Evolutionary conservation across 2,797 vertebrate genomes (phyloP).

Genomic region (Ptychadena robeensis): DNA sequence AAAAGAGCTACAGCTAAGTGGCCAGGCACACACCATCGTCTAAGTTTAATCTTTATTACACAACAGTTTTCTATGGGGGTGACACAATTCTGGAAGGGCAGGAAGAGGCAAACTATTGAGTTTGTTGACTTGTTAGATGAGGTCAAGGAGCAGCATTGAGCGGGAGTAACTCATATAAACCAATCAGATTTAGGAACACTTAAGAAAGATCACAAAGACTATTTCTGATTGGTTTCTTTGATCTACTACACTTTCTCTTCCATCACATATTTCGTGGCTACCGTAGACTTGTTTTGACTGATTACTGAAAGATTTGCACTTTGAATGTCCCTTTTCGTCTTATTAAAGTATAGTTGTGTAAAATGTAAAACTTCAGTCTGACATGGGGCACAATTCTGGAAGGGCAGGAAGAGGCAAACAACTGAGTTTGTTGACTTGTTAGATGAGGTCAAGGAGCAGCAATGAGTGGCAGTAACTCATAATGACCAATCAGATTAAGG

Average conservation of each 20-base stretch:
- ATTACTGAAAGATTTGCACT: no score
- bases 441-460: no score
- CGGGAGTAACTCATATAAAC: neutral
- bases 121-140: neutral
- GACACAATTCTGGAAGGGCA: neutral
- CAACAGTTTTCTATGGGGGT: conserved; percentile 33
- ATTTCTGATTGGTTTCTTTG: neutral
- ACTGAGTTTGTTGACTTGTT: no score
- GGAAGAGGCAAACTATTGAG: neutral
- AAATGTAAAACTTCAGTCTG: no score
- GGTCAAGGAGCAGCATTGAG: neutral
- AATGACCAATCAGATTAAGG: no score
- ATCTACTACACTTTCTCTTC: neutral
- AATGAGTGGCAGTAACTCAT: no score
- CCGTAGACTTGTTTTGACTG: no score
- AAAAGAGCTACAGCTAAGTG: conserved; percentile 37
- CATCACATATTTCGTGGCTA: no score
- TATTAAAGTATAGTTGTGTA: no score
- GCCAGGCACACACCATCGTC: conserved; percentile 16
- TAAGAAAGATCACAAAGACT: neutral
- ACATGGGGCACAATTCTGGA: no score
- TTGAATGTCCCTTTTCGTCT: no score
- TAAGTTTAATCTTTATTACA: conserved; percentile 48
- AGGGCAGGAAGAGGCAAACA: no score
- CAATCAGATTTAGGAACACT: neutral